Conservation (phyloP, 2,888 invertebrate genomes). For the Thereva nobilitata region DNA sequence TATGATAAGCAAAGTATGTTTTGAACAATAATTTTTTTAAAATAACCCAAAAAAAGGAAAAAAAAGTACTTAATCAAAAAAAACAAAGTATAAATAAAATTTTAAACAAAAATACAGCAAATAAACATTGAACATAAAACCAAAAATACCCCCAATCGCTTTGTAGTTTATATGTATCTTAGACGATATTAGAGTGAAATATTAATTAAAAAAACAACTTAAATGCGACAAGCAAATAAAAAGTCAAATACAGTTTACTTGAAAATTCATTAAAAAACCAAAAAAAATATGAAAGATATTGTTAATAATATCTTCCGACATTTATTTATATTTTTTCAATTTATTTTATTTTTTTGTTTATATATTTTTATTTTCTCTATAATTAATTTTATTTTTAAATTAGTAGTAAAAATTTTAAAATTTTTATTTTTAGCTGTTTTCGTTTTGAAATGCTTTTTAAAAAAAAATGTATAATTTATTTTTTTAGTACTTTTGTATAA, state of each 20-base stretch:
- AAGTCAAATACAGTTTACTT: constrained; percentile 13
- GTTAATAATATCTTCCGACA: too few species aligned
- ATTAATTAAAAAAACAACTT: not conserved
- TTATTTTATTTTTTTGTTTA: too few species aligned
- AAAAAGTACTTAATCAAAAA: constrained; percentile 9
- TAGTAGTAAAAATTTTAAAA: too few species aligned
- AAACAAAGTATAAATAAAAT: constrained; percentile 1
- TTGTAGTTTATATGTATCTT: too few species aligned
- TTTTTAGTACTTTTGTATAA: too few species aligned
- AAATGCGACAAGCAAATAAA: not conserved
- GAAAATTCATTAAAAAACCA: not conserved
- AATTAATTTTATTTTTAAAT: too few species aligned
- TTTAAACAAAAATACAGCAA: constrained; percentile 12
- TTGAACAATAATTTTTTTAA: constrained; percentile 36
- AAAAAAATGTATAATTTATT: too few species aligned
- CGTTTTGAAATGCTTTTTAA: too few species aligned
- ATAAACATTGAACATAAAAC: not conserved
- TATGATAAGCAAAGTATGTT: constrained; percentile 58
- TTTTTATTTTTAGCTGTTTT: too few species aligned
- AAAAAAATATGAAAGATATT: not conserved
- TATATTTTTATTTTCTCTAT: too few species aligned
- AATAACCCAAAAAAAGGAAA: constrained; percentile 10
- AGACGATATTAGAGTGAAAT: too few species aligned
- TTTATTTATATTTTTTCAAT: too few species aligned
- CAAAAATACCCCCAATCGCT: constrained; percentile 8